Percentiles rank a stretch among this genome's conserved stretches.
phyloP scores from a whole-genome alignment of 2,797 vertebrate genomes.

The Pipistrellus pipistrellus region DNA sequence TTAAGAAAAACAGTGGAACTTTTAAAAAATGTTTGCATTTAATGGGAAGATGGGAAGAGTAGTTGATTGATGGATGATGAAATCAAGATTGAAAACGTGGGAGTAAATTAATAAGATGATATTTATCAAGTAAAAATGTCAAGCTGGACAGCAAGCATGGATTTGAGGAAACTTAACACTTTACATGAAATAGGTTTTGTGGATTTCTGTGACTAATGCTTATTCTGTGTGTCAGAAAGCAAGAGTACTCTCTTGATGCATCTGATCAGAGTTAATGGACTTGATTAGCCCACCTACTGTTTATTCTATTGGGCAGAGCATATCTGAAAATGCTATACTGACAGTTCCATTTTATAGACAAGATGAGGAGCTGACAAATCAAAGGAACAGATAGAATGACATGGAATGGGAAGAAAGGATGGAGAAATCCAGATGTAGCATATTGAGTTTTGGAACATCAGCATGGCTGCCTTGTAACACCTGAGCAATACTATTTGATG shows the following conservation, averaged over 20 bases:
- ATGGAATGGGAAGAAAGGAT: neutral
- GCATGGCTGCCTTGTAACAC: neutral
- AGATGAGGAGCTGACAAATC: neutral
- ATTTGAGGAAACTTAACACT: constrained; percentile 7
- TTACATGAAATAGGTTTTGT: neutral
- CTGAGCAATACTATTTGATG: neutral
- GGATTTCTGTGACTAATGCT: neutral
- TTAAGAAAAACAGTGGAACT: constrained; percentile 19
- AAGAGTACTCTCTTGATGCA: neutral
- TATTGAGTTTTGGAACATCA: neutral
- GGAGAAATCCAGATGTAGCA: neutral
- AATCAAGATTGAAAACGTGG: constrained; percentile 40
- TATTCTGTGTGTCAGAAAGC: constrained; percentile 42
- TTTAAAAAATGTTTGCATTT: neutral
- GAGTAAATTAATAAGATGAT: constrained; percentile 57
- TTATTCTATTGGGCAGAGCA: neutral
- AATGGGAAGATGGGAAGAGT: neutral
- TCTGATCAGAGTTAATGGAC: constrained; percentile 11
- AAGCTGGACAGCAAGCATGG: neutral
- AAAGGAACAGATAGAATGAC: neutral
- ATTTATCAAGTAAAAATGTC: constrained; percentile 54
- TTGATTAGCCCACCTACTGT: neutral
- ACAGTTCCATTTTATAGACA: neutral
- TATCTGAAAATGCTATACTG: neutral
- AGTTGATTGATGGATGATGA: neutral